phyloP scores from a whole-genome alignment of 2,797 vertebrate species.

The Pseudochirops corinnae region DNA sequence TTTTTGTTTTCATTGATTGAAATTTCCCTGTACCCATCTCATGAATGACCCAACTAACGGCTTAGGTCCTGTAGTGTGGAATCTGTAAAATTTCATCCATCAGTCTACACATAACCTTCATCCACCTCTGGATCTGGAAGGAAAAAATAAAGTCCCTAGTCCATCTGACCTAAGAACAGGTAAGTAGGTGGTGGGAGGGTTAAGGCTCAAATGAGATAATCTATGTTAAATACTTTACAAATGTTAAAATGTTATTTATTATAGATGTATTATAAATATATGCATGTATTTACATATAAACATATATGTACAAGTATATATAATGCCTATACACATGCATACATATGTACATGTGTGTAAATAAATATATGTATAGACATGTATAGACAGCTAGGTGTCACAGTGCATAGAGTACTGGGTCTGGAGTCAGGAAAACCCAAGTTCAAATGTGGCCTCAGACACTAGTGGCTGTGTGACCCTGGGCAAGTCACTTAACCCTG shows the following conservation, averaged over 20 bases:
- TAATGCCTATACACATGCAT: background rate
- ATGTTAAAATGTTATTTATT: background rate
- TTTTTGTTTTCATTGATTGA: background rate
- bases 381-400: background rate
- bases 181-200: background rate
- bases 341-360: background rate
- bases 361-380: background rate
- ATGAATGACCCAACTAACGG: background rate
- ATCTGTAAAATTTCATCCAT: background rate
- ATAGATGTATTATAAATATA: background rate
- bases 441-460: background rate
- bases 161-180: background rate
- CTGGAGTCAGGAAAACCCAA: background rate
- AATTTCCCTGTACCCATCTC: background rate
- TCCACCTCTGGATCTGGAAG: background rate
- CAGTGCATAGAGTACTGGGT: background rate
- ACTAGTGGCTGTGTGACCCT: background rate
- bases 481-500: background rate
- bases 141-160: background rate
- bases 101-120: rapidly evolving
- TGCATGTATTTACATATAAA: background rate
- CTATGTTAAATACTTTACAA: background rate
- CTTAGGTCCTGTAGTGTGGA: background rate
- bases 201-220: background rate
- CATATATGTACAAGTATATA: background rate